Evolutionary conservation across 2,888 invertebrate species (phyloP).

Genomic region (Phyllotreta cruciferae): DNA sequence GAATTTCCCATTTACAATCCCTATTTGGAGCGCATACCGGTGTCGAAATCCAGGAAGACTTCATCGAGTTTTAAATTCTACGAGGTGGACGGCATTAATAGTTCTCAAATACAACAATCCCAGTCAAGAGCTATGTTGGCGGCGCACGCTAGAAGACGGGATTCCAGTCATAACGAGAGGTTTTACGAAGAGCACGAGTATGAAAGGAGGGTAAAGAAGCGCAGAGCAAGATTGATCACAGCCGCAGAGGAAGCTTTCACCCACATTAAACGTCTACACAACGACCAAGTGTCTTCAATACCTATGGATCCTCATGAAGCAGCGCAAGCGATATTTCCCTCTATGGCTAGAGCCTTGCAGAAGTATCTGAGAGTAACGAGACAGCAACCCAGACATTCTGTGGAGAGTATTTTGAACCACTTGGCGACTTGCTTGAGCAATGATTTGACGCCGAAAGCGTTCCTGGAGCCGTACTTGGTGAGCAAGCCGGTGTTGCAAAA

Average conservation of each 20-base stretch:
- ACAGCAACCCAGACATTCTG: constrained; percentile 95
- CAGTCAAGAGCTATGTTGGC: constrained; percentile 75
- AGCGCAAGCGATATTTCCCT: constrained; percentile 97
- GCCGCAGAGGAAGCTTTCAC: constrained; percentile 98
- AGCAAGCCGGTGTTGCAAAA: constrained; percentile 86
- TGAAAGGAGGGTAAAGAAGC: constrained; percentile 88
- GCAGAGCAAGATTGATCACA: constrained; percentile 86
- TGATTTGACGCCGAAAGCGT: constrained; percentile 93
- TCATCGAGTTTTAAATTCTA: constrained; percentile 94
- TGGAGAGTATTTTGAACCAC: constrained; percentile 90
- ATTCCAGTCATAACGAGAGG: constrained; percentile 94
- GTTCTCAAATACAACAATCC: constrained; percentile 70
- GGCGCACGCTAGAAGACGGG: constrained; percentile 83
- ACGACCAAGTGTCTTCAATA: constrained; percentile 76
- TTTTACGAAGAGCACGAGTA: constrained; percentile 99
- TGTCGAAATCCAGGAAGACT: constrained; percentile 80
- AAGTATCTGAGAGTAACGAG: constrained; percentile 95
- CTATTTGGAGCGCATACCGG: constrained; percentile 89
- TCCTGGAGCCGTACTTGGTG: constrained; percentile 91
- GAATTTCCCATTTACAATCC: constrained; percentile 98
- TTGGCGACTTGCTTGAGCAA: constrained; percentile 90
- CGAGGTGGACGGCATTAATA: constrained; percentile 85
- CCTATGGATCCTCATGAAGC: constrained; percentile 95
- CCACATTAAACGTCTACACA: constrained; percentile 86
- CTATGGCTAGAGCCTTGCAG: constrained; percentile 93